phyloP scores from a whole-genome alignment of 1,140 invertebrate species.

The Tachypleus tridentatus region DNA sequence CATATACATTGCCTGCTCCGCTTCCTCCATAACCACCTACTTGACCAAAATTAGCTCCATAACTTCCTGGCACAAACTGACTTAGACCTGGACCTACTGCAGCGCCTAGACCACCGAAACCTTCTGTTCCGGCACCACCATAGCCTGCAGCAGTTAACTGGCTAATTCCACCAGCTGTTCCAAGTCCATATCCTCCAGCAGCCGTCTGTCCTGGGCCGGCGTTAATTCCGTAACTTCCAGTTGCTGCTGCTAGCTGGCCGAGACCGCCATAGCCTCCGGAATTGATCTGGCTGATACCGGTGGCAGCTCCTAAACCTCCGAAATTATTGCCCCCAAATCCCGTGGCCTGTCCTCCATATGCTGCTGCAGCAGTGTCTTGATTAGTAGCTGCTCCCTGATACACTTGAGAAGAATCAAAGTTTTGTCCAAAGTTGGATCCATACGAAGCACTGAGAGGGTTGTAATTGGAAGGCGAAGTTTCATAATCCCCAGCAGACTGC shows the following conservation, averaged over 20 bases:
- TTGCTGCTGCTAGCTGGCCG: too few species aligned
- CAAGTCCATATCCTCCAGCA: background rate
- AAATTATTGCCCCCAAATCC: background rate
- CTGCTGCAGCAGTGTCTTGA: background rate
- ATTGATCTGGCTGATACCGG: too few species aligned
- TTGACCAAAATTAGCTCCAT: constrained; percentile 1
- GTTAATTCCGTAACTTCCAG: too few species aligned
- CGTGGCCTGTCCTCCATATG: background rate
- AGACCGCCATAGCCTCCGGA: too few species aligned
- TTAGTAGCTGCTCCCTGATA: background rate
- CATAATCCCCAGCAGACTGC: constrained; percentile 12
- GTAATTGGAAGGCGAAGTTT: constrained; percentile 20
- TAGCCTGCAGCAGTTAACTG: background rate
- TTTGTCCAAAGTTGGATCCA: constrained; percentile 3
- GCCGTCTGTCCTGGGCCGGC: background rate
- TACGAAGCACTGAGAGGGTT: constrained; percentile 15
- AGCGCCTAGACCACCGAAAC: background rate
- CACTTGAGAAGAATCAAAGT: background rate
- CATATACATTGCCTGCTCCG: background rate
- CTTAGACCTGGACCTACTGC: background rate
- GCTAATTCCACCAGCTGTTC: background rate
- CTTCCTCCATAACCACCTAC: constrained; percentile 4
- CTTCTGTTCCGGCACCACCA: background rate
- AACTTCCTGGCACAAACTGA: constrained; percentile 6
- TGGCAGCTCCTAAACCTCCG: background rate